Evolutionary conservation across 2,113 vertebrate species (phyloP).

Genomic region (Meleagris gallopavo): DNA sequence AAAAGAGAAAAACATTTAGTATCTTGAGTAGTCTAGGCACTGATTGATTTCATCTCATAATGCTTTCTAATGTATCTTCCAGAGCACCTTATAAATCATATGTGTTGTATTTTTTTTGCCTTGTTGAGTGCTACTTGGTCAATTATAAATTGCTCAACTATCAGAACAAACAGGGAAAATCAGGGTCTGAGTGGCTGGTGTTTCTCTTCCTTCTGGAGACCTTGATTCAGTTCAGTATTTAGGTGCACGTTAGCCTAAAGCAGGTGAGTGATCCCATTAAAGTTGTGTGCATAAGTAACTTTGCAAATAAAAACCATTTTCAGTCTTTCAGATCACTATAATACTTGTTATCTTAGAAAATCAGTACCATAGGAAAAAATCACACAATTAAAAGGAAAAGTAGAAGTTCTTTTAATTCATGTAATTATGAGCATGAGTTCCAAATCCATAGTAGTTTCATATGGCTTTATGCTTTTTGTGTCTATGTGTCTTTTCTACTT

Average conservation of each 20-base stretch:
- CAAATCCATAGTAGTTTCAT: background rate
- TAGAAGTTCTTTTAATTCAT: background rate
- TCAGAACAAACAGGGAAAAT: constrained; percentile 29
- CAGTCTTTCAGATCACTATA: background rate
- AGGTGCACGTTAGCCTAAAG: background rate
- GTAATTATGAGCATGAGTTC: background rate
- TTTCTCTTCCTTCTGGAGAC: background rate
- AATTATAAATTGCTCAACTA: background rate
- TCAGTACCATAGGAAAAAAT: background rate
- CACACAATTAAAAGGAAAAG: background rate
- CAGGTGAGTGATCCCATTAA: accelerated
- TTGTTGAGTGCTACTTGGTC: constrained; percentile 39
- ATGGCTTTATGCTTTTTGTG: background rate
- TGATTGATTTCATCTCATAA: constrained; percentile 29
- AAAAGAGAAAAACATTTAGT: constrained; percentile 46
- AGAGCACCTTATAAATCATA: constrained; percentile 46
- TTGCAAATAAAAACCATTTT: background rate
- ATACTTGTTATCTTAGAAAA: background rate
- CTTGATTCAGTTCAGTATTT: background rate
- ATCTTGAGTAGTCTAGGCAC: background rate
- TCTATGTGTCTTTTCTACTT: background rate
- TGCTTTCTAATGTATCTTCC: constrained; percentile 42
- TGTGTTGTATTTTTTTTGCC: accelerated
- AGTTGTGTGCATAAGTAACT: background rate
- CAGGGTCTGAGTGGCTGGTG: background rate